A percentile compares a stretch with the other conserved stretches of the same genome.
Evolutionary conservation across 2,888 invertebrate genomes (phyloP).

Genomic region (Aquatica leii): DNA sequence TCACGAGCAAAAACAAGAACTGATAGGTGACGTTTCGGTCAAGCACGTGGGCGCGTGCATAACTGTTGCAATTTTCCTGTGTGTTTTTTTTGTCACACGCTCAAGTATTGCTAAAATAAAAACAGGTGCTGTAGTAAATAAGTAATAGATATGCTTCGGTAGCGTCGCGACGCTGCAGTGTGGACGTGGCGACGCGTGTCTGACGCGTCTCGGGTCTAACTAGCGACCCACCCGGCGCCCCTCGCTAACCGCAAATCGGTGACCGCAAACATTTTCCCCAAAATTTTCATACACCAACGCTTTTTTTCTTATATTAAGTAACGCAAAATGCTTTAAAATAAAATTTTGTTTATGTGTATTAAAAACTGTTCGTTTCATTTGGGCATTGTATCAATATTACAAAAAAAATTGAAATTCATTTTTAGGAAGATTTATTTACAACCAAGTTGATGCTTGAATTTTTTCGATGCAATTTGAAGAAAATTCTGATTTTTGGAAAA

Average conservation of each 20-base stretch:
- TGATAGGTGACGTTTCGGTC: constrained; percentile 34
- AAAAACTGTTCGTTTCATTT: too few species aligned
- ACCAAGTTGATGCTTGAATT: too few species aligned
- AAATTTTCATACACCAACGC: too few species aligned
- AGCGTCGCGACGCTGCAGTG: constrained; percentile 51
- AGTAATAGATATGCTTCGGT: constrained; percentile 56
- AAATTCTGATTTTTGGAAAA: constrained; percentile 12
- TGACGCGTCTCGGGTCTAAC: constrained; percentile 62
- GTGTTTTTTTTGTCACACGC: constrained; percentile 20
- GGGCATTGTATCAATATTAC: too few species aligned
- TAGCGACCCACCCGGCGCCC: constrained; percentile 54
- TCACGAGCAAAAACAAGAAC: constrained; percentile 22
- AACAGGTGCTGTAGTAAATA: constrained; percentile 50
- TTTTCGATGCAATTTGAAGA: too few species aligned
- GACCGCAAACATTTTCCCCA: constrained; percentile 50
- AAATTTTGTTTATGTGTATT: too few species aligned
- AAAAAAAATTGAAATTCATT: too few species aligned
- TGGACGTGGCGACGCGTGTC: constrained; percentile 60
- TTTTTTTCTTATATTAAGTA: too few species aligned
- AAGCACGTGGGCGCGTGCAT: constrained; percentile 35
- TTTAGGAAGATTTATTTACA: too few species aligned
- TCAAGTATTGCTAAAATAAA: constrained; percentile 52
- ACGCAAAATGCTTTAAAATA: too few species aligned
- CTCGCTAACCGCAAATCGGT: constrained; percentile 51
- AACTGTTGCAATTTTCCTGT: constrained; percentile 29